phyloP scores from a whole-genome alignment of 2,113 vertebrate species.

The Percopsis transmontana region DNA sequence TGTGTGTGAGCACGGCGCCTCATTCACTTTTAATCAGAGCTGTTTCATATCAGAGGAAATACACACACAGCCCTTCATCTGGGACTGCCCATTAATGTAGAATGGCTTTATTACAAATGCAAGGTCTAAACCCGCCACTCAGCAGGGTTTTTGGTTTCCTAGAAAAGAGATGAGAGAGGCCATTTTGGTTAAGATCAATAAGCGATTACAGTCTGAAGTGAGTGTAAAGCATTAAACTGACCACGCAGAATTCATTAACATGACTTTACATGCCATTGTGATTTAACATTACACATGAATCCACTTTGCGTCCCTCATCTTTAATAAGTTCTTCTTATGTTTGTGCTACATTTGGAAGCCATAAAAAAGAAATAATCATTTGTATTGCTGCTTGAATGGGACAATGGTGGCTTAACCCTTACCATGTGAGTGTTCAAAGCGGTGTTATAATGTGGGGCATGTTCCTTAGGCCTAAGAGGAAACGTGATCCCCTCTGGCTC shows the following conservation, averaged over 20 bases:
- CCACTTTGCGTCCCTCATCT: constrained; percentile 19
- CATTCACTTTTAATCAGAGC: constrained; percentile 76
- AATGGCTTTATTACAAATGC: constrained; percentile 53
- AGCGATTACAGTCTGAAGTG: constrained; percentile 49
- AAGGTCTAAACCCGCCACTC: constrained; percentile 47
- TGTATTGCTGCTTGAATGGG: constrained; percentile 34
- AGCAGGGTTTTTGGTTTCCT: constrained; percentile 32
- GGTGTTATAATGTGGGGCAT: constrained; percentile 57
- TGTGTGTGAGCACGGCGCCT: constrained; percentile 61
- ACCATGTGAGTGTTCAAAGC: constrained; percentile 62
- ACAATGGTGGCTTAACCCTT: constrained; percentile 40
- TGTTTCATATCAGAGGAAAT: constrained; percentile 69
- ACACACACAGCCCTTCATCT: constrained; percentile 43
- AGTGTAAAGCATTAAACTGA: constrained; percentile 30
- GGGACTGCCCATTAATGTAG: constrained; percentile 49
- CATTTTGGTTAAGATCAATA: constrained; percentile 40
- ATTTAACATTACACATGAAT: constrained; percentile 37
- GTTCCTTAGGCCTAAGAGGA: constrained; percentile 49
- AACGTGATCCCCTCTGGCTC: constrained; percentile 56
- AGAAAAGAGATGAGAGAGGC: constrained; percentile 26
- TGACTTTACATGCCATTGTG: constrained; percentile 35
- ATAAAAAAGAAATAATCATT: constrained; percentile 38
- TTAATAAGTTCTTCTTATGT: constrained; percentile 37
- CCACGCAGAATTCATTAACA: constrained; percentile 44
- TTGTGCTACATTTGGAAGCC: constrained; percentile 52